Base-by-base conservation (phyloP, 2,888 invertebrate genomes). In the Podabrus alpinus region DNA sequence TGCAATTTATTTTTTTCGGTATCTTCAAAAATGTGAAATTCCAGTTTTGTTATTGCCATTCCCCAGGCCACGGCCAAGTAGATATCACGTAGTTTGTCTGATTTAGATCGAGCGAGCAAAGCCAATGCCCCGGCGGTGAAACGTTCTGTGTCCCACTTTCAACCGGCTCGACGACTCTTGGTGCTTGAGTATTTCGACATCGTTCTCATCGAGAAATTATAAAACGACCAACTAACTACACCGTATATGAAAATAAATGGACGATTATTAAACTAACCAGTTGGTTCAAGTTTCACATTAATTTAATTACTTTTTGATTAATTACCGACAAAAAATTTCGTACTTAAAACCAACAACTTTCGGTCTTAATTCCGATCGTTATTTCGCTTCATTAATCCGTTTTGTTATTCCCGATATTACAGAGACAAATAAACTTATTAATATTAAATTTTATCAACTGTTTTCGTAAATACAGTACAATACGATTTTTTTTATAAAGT, bases 111-210 rank as follows among this genome's bases (percentile, higher is more conserved):
- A 73, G 68, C 75, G 67, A 68, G 73, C 75, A 72, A 73, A 76
- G 77, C 69, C 77, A 75, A 76, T 77, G 77, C 77, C 77, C 77
- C 76, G 73, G 66, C 71, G 77, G 75, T 76, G 77, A 77, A 77
- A 77, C 76, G 75, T 74, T 68, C 73, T 66, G 62, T 77, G 77
- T 76, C 77, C 77, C 76, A 77, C 77, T 76, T 77, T 77, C 75
- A 66, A 77, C 76, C 72, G 71, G 69, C 77, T 71, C 71, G 75
- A 74, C 71, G 25, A 73, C 77, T 77, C 72, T 72, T 68, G 72
- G 67, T 72, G 75, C 72, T 62, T 61, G 71, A 71, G 62, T 71
- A 77, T 77, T 77, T 77, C 77, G 68, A 77, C 77, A 77, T 71
- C 70, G 74, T 69, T 75, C 75, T 66, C 74, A 71, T 66, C 74